A percentile compares a stretch with the other conserved stretches of the same genome.
Evolutionary conservation across 2,797 vertebrate species (phyloP).

Genomic region (Smutsia temminckii): DNA sequence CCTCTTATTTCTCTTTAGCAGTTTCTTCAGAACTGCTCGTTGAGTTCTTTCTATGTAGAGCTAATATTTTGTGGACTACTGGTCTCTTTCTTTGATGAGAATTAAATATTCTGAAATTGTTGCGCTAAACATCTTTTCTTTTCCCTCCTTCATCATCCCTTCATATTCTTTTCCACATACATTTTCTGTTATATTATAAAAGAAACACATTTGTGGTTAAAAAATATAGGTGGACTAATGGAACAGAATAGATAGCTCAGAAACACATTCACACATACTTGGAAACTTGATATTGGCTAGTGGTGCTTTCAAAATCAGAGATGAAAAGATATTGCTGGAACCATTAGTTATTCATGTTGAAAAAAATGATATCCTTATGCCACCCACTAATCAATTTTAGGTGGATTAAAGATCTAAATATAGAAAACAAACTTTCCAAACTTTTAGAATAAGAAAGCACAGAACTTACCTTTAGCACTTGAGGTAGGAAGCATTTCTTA

Average conservation of each 20-base stretch:
- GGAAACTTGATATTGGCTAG: slow-evolving; percentile 15
- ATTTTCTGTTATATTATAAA: neutral
- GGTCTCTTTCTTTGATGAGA: neutral
- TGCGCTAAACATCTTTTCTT: neutral
- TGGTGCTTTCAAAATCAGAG: slow-evolving; percentile 27
- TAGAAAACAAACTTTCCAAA: neutral
- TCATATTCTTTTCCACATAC: neutral
- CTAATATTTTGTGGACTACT: neutral
- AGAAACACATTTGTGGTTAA: slow-evolving; percentile 15
- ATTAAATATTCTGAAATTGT: slow-evolving; percentile 37
- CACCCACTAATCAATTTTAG: neutral
- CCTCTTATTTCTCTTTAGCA: neutral
- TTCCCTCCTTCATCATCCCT: neutral
- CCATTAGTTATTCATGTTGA: neutral
- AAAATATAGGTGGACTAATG: neutral
- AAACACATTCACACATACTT: slow-evolving; percentile 2
- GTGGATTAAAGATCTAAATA: slow-evolving; percentile 4
- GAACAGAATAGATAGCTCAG: neutral
- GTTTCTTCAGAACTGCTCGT: slow-evolving; percentile 7
- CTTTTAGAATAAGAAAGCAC: neutral
- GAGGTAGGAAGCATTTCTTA: neutral
- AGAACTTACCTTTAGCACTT: neutral
- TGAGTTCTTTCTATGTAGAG: neutral
- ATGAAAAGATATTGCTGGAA: neutral
- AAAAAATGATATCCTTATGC: neutral